Base-by-base conservation (phyloP, 2,888 invertebrate species). In the Netelia melanura region DNA sequence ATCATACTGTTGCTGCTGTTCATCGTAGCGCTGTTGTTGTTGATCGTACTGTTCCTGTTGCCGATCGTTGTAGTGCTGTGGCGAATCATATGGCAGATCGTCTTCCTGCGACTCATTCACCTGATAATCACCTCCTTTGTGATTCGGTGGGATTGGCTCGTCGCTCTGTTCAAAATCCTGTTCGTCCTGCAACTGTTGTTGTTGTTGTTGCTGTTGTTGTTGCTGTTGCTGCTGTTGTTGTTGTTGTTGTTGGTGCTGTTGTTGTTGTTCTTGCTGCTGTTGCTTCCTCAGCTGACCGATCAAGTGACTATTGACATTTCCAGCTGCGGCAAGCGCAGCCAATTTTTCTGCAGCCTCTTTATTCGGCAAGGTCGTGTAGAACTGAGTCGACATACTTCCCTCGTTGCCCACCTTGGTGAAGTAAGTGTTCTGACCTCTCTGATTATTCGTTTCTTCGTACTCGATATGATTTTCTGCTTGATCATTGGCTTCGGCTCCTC, bases 321-420 rank as follows among this genome's bases (percentile, higher is more conserved):
- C 95, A 17, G 95, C 94, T 72, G 95, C 95, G 85, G 96, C 95
- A 1, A 95, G 93, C 81, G 96, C 95, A 0, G 95, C 95, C 79
- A 96, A 90, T 48, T 95, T 95, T 68, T 96, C 96, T 11, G 96
- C 96, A 0, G 95, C 95, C 91, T 96, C 95, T 30, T 95, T 95
- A 86, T 95, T 96, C 14, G 96, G 96, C 44, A 96, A 93, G 0
- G 96, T 95, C 0, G 96, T 95, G 88, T 95, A 96, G 87, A 95
- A 93, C 64, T 91, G 90, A 17, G 88, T 88, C 0, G 91, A 87
- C 3, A 90, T 74, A 52, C 84, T 88, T 11, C 86, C 89, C 17
- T 80, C 87, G 64, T 87, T 84, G 94, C 94, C 94, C 0, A 95
- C 92, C 89, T 95, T 95, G 8, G 94, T 94, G 77, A 95, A 95